Evolutionary conservation across 2,113 vertebrate species (phyloP).

Genomic region (Lota lota): DNA sequence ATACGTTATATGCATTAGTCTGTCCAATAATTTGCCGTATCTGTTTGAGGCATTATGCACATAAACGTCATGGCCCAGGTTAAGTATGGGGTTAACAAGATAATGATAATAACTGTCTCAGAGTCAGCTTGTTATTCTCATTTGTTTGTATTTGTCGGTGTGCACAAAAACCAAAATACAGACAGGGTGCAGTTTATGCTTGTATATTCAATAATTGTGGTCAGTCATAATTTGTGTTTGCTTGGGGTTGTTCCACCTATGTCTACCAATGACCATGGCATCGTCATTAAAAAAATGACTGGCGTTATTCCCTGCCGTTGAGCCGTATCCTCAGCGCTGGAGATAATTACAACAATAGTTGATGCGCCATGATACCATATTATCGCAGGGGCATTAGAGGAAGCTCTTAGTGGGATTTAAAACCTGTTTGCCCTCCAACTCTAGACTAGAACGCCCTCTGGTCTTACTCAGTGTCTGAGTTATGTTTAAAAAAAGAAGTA

Average conservation of each 20-base stretch:
- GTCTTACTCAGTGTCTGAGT: too few relatives aligned
- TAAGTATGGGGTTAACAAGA: slow-evolving; percentile 32
- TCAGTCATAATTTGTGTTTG: neutral
- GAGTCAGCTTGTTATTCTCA: neutral
- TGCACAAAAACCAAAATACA: neutral
- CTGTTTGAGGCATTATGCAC: neutral
- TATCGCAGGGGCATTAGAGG: too few relatives aligned
- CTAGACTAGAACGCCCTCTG: too few relatives aligned
- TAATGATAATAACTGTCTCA: neutral
- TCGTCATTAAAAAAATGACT: too few relatives aligned
- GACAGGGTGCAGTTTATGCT: slow-evolving; percentile 1
- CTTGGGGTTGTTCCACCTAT: neutral
- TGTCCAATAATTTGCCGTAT: slow-evolving; percentile 21
- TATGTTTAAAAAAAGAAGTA: too few relatives aligned
- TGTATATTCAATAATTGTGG: neutral
- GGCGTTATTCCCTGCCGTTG: too few relatives aligned
- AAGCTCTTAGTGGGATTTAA: too few relatives aligned
- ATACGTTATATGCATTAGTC: too few relatives aligned
- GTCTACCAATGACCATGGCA: neutral
- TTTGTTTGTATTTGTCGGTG: neutral
- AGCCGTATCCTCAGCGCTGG: too few relatives aligned
- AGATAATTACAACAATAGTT: too few relatives aligned
- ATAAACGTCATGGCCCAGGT: slow-evolving; percentile 20
- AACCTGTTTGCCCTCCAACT: too few relatives aligned
- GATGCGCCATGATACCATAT: too few relatives aligned